Conservation (phyloP, 1,140 invertebrate genomes). For the Atopsyche davidsoni region DNA sequence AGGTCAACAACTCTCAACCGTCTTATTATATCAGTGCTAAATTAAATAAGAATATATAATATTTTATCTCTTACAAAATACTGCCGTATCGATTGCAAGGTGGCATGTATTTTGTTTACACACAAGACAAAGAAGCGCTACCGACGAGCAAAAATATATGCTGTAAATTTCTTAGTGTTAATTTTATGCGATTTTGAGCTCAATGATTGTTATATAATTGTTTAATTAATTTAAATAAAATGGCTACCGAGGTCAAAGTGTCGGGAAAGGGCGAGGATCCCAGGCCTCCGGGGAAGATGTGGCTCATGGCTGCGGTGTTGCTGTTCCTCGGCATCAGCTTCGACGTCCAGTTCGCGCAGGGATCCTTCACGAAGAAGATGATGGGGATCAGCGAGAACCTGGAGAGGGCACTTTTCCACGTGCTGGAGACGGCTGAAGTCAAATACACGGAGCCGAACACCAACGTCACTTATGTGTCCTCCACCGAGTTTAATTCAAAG, state of each 20-base stretch:
- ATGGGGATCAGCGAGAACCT: conserved; percentile 33
- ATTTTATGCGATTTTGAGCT: too few relatives aligned
- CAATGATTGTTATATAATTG: too few relatives aligned
- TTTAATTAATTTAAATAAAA: too few relatives aligned
- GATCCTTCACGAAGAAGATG: conserved; percentile 29
- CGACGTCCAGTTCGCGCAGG: conserved; percentile 9
- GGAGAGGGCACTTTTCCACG: conserved; percentile 35
- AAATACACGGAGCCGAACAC: conserved; percentile 40
- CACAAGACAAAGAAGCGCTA: too few relatives aligned
- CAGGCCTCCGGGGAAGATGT: background rate
- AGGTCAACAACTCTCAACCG: too few relatives aligned
- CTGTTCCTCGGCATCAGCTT: conserved; percentile 3
- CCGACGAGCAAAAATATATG: too few relatives aligned
- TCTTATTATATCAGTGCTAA: too few relatives aligned
- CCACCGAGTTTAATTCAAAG: conserved; percentile 54
- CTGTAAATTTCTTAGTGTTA: too few relatives aligned
- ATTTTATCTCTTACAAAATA: too few relatives aligned
- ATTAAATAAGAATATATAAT: too few relatives aligned
- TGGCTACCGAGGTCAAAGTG: conserved; percentile 8
- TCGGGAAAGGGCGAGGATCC: background rate
- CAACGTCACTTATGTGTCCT: conserved; percentile 51
- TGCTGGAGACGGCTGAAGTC: conserved; percentile 38
- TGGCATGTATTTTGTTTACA: too few relatives aligned
- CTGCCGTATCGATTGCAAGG: too few relatives aligned
- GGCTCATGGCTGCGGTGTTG: conserved; percentile 11